A percentile compares a stretch with the other conserved stretches of the same genome.
Evolutionary conservation across 2,113 vertebrate genomes (phyloP).

Genomic region (Serinus canaria): DNA sequence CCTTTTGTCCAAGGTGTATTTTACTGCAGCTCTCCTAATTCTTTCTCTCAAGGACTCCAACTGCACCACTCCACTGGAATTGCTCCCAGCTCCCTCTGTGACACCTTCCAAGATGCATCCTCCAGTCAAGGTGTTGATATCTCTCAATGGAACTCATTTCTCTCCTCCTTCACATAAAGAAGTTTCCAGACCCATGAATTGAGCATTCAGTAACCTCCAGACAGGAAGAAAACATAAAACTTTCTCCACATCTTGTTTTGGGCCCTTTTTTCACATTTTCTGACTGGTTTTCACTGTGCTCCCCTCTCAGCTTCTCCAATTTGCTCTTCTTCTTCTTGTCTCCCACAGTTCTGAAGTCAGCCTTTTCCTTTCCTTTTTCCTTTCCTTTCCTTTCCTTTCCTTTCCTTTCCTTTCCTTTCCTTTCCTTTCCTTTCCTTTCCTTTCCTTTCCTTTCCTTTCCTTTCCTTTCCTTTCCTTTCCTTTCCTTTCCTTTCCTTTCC

Average conservation of each 20-base stretch:
- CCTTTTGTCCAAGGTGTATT: neutral
- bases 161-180: neutral
- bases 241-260: neutral
- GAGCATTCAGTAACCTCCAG: accelerated
- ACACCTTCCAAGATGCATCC: neutral
- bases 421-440: neutral
- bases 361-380: neutral
- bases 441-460: neutral
- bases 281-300: neutral
- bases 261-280: neutral
- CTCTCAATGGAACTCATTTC: neutral
- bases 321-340: neutral
- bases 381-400: neutral
- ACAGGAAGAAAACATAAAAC: neutral
- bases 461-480: neutral
- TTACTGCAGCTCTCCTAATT: neutral
- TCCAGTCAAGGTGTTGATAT: neutral
- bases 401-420: neutral
- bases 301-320: neutral
- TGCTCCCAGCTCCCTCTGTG: neutral
- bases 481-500: no score
- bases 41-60: neutral
- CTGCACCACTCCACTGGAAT: neutral
- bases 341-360: neutral
- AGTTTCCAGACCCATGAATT: neutral